Base-by-base conservation (phyloP, 2,797 vertebrate species). In the Gymnothorax reevesii region DNA sequence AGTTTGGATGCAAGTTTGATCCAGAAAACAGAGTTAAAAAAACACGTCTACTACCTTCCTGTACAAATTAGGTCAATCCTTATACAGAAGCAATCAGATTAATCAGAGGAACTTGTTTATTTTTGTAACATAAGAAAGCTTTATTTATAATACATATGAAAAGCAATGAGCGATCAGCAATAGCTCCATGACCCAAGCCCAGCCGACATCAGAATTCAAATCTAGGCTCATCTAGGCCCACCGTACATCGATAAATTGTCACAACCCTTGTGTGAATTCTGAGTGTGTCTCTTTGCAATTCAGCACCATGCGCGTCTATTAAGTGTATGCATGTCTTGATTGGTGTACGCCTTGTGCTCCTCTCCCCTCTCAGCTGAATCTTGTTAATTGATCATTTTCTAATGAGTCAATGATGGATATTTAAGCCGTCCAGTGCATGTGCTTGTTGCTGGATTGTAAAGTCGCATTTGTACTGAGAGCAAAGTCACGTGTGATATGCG, bases 21-120 rank as follows among this genome's bases (percentile, higher is more conserved):
- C 22, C 52, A 54, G 22, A 22, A 54, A 80, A 55, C 77, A 55
- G 49, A 2, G 77, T 22, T 17, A 1, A 27, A 52, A 1, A 54
- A 55, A 77, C 10, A 80, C 55, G 52, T 55, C 5, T 54, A n/a
- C 71, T 73, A 73, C 77, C 55, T n/a, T n/a, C n/a, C n/a, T n/a
- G n/a, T n/a, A n/a, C n/a, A n/a, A 80, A 80, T 80, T 80, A 80
- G 52, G 49, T 7, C 77, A 55, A 54, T 54, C 22, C 77, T 54
- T 80, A 55, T 13, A 49, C 13, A 9, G 77, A 80, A 80, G 77
- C 77, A 80, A 80, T 55, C n/a, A 20, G 20, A 55, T 80, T 52
- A 49, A 55, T 55, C 77, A 80, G 22, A 25, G 13, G 77, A 52
- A 52, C 49, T 55, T n/a, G 55, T n/a, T 22, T 20, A 80, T 80